phyloP scores from a whole-genome alignment of 1,140 invertebrate species.

The Bombus impatiens region DNA sequence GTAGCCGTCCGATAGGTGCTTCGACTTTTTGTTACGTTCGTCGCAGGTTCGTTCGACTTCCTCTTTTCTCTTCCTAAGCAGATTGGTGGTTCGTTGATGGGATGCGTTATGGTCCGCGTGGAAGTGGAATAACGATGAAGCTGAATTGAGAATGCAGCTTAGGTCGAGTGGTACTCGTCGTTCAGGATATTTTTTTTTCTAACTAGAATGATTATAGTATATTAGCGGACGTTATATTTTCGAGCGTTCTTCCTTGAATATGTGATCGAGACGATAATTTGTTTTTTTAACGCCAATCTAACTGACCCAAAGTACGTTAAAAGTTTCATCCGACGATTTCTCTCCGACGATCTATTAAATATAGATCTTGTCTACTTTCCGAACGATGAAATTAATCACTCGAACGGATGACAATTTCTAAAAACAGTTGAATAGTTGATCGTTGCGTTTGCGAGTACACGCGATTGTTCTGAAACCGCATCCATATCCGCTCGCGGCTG shows the following conservation, averaged over 20 bases:
- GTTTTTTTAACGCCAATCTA: too few species aligned
- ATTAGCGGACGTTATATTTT: too few species aligned
- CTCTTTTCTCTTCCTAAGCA: background rate
- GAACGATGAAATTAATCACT: background rate
- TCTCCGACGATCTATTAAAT: background rate
- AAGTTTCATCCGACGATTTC: background rate
- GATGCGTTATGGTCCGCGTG: background rate
- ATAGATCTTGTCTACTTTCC: too few species aligned
- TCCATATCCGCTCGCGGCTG: constrained; percentile 32
- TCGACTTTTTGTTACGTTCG: background rate
- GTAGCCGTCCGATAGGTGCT: background rate
- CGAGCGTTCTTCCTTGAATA: too few species aligned
- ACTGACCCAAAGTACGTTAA: too few species aligned
- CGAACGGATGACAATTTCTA: too few species aligned
- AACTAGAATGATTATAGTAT: too few species aligned
- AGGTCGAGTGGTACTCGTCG: too few species aligned
- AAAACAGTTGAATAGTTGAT: background rate
- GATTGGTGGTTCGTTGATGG: background rate
- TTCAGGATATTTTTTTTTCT: too few species aligned
- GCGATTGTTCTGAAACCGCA: constrained; percentile 27
- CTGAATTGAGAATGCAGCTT: background rate
- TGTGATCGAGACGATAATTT: too few species aligned
- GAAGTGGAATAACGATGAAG: background rate
- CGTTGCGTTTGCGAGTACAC: background rate
- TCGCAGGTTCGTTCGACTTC: background rate